Base-by-base conservation (phyloP, 1,140 invertebrate species). In the Plutomurus gul region DNA sequence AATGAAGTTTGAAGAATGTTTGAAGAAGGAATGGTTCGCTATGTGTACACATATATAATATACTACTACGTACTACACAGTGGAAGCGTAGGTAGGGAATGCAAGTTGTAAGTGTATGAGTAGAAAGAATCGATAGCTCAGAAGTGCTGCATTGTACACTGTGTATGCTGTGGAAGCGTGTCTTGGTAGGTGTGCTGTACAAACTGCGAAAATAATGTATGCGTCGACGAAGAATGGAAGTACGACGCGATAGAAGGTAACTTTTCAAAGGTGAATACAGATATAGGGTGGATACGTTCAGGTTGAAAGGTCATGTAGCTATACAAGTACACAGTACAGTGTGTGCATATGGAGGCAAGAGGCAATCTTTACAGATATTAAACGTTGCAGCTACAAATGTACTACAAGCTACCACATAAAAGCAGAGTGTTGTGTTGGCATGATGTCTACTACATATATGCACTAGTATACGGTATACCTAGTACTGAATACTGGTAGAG, bases 1-100 rank as follows among this genome's bases (percentile, higher is more conserved):
- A 65, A 65, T 33, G 56, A 65, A 65, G 56, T 65, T 65, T 65
- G 56, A 65, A 65, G 56, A 65, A 65, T 65, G 56, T 65, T 65
- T 65, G 56, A 65, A 33, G 27, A 65, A 33, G 27, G 36, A 65
- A 65, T 30, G 25, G 56, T 65, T 65, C 27, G 27, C n/a, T 65
- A 30, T 65, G 56, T 65, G 56, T 18, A 65, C 56, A 43, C 1
- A 43, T 43, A 43, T 43, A 43, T 43, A 43, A 10, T 43, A 43
- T 43, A 43, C n/a, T 43, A 43, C n/a, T 43, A 43, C n/a, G 22
- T 56, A 11, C 30, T 56, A 30, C 10, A 27, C 16, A 27, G 51
- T 11, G n/a, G n/a, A n/a, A n/a, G n/a, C n/a, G n/a, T n/a, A n/a
- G n/a, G n/a, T n/a, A n/a, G n/a, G n/a, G n/a, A n/a, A n/a, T n/a